Evolutionary conservation across 2,797 vertebrate species (phyloP), one percentile per base, ranked within the genome.

Genomic region (Jordanella pulchra): DNA sequence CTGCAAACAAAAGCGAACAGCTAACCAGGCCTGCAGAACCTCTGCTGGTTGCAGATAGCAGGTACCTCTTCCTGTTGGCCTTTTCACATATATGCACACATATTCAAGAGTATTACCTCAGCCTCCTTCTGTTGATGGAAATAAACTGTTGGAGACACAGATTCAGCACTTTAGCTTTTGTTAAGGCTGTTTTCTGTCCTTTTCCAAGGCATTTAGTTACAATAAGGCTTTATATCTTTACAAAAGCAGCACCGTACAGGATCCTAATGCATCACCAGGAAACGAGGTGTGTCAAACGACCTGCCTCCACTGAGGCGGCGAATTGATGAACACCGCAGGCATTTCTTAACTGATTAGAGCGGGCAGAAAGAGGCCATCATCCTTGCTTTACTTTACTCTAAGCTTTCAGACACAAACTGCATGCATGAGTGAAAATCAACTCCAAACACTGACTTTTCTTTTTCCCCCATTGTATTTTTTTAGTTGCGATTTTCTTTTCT

Each of bases 1-100:
- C 90, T 89, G 84, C 72, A 90, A 84, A 93, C 91, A 91, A 92
- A 90, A 89, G 86, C 89, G 89, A 90, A 90, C 86, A 84, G 82
- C 71, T 15, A 39, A 76, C 51, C 78, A 50, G 67, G 79, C 78
- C 74, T 69, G 65, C 60, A 42, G 35, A 81, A 48, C 32, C 73
- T 71, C 74, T 28, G 14, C 79, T 67, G 5, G 69, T 28, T 79
- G 65, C 56, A 76, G 68, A 81, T 66, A 69, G 64, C 0, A 21
- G 15, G 60, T 25, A 14, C 65, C 67, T 76, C 77, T 88, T 87
- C 86, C 90, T 89, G 84, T 82, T 89, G 80, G 74, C 88, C 86
- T 88, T 92, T 88, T 67, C 64, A 35, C 65, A 51, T 74, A 23
- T 68, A n/a, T 72, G 15, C 1, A 44, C 69, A 32, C 69, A 25